Evolutionary conservation across 2,797 vertebrate genomes (phyloP).

Genomic region (Sebastes cheni): DNA sequence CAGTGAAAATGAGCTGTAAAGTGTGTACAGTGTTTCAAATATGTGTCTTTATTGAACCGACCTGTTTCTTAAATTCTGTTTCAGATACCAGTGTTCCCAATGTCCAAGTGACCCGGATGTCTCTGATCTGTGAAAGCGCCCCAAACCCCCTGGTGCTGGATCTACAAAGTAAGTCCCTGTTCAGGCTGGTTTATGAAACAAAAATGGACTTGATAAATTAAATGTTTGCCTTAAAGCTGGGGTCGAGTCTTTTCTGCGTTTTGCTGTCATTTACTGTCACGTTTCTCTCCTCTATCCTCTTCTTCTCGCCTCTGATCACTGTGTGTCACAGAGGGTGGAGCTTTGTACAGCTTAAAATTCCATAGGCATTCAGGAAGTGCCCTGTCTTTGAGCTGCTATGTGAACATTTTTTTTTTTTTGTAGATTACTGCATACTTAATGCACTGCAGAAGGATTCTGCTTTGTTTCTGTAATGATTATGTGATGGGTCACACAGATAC

Average conservation of each 20-base stretch:
- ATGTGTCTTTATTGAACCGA: neutral
- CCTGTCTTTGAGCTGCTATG: too few species aligned
- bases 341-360: too few species aligned
- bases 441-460: too few species aligned
- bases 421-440: too few species aligned
- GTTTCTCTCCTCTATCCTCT: neutral
- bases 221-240: neutral
- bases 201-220: neutral
- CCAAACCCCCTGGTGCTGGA: conserved; percentile 90
- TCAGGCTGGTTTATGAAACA: neutral
- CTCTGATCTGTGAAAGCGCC: conserved; percentile 86
- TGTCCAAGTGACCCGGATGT: conserved; percentile 91
- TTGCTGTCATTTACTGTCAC: neutral
- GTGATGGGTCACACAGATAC: too few species aligned
- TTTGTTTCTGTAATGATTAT: too few species aligned
- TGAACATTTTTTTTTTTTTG: too few species aligned
- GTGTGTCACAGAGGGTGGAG: neutral
- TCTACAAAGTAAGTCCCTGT: conserved; percentile 86
- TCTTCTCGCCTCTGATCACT: neutral
- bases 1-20: neutral
- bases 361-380: too few species aligned
- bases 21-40: neutral
- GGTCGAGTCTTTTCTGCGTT: neutral
- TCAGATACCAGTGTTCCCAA: conserved; percentile 87
- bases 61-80: neutral